These are phyloP conservation scores for Therioaphis trifolii DNA, from an alignment of 2,888 invertebrate genomes.

Conservation along the genomic window DNA sequence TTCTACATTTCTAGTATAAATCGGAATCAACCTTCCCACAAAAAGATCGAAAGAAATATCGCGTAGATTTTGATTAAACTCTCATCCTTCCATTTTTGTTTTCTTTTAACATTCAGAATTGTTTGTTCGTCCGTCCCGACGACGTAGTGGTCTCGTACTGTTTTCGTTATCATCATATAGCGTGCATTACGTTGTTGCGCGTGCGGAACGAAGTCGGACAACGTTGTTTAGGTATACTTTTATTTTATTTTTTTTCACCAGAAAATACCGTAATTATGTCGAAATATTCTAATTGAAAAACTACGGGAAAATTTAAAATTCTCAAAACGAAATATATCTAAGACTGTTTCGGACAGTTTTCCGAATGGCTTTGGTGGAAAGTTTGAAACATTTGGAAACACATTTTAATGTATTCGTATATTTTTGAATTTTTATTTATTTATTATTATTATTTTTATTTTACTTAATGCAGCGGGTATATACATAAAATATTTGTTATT, in stretches of 20 bases:
- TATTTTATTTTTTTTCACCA: not conserved
- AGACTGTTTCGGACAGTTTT: not conserved
- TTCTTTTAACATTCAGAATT: too few species aligned
- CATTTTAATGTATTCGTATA: constrained; percentile 1
- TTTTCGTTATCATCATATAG: too few species aligned
- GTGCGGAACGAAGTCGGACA: not conserved
- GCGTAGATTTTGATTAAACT: too few species aligned
- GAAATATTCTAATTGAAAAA: constrained; percentile 11
- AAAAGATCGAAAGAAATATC: too few species aligned
- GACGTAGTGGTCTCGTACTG: too few species aligned
- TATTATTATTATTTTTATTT: too few species aligned
- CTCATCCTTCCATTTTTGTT: too few species aligned
- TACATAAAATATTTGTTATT: constrained; percentile 19
- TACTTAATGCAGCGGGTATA: not conserved
- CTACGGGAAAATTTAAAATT: not conserved
- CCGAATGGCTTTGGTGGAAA: not conserved
- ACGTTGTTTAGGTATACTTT: too few species aligned
- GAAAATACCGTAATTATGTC: not conserved
- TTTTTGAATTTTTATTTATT: not conserved
- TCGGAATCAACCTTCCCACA: too few species aligned
- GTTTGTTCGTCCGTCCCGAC: too few species aligned
- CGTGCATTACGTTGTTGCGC: too few species aligned
- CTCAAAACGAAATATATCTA: not conserved
- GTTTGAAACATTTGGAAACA: not conserved
- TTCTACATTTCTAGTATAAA: too few species aligned